Evolutionary conservation across 1,140 invertebrate genomes (phyloP).

Genomic region (Aphelenchoides besseyi): DNA sequence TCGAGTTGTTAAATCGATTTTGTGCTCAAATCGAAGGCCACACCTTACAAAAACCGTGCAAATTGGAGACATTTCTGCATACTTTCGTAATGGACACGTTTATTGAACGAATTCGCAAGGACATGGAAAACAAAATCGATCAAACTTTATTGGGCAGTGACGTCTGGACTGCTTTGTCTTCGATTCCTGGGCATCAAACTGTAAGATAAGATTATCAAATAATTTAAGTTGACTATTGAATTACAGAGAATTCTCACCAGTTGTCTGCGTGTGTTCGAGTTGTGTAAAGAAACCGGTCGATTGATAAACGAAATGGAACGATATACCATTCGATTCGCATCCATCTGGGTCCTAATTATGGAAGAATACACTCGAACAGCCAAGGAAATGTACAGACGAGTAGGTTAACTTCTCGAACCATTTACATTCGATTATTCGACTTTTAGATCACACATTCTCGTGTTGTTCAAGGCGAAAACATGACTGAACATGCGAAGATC

Average conservation of each 20-base stretch:
- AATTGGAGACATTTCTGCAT: constrained; percentile 45
- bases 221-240: not conserved
- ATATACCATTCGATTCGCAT: constrained; percentile 56
- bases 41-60: constrained; percentile 30
- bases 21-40: constrained; percentile 48
- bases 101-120: constrained; percentile 42
- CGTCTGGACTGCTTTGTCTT: constrained; percentile 43
- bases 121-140: constrained; percentile 49
- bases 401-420: constrained; percentile 20
- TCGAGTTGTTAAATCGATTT: constrained; percentile 46
- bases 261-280: constrained; percentile 43
- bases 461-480: constrained; percentile 31
- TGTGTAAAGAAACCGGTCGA: constrained; percentile 54
- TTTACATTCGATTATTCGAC: not conserved
- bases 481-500: constrained; percentile 72
- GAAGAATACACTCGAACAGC: constrained; percentile 51
- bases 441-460: constrained; percentile 49
- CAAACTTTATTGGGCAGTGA: constrained; percentile 35
- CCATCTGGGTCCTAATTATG: constrained; percentile 58
- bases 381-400: constrained; percentile 39
- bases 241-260: constrained; percentile 50
- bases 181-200: constrained; percentile 33
- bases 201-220: constrained; percentile 25
- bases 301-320: constrained; percentile 52
- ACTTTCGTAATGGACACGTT: constrained; percentile 56